Evolutionary conservation across 1,140 invertebrate species (phyloP), one percentile per base, ranked within the genome.

Genomic region (Conus betulinus): DNA sequence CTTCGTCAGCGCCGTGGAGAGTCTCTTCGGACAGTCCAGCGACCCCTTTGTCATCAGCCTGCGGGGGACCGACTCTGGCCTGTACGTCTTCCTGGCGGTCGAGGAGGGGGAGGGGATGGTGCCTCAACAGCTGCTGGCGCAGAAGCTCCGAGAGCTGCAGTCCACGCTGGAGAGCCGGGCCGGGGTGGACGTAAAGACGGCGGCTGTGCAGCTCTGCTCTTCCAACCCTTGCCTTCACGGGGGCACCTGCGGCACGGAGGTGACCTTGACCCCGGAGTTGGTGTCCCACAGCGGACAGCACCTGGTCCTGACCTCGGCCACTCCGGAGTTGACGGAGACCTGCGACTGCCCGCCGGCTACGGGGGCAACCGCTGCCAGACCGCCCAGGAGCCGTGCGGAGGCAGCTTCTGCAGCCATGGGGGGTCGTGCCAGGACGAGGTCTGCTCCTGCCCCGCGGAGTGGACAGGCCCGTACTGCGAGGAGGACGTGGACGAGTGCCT

Each of bases 401-500:
- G 98, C 93, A 97, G 97, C 94, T 98, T 98, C 0, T 99, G 99
- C 95, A 95, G 99, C 5, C 96, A 99, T 27, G 98, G 97, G 23
- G 98, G 98, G 0, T 98, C 98, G 98, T 95, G 95, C 95, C 98
- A 98, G 0, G 98, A 99, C 95, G 97, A 90, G 76, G 55, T 27
- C 13, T 99, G 99, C 94, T 98, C 97, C 13, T 99, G 99, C 93
- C 97, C 98, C 97, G 98, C 94, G 23, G 91, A 91, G 13, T 95
- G 93, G 93, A 89, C 67, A 5, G 95, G 95, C 20, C 84, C 88
- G 4, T 97, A 97, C 90, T 99, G 99, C 93, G 98, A 98, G 0
- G 97, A 98, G 92, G 98, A 99, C 93, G 97, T 99, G 89, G 97
- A 99, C 94, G 99, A 99, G 95, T 99, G 99, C 94, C 97, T 97